Percentiles rank a stretch among this genome's conserved stretches.
phyloP scores from a whole-genome alignment of 2,113 vertebrate genomes.

The Hymenochirus boettgeri region DNA sequence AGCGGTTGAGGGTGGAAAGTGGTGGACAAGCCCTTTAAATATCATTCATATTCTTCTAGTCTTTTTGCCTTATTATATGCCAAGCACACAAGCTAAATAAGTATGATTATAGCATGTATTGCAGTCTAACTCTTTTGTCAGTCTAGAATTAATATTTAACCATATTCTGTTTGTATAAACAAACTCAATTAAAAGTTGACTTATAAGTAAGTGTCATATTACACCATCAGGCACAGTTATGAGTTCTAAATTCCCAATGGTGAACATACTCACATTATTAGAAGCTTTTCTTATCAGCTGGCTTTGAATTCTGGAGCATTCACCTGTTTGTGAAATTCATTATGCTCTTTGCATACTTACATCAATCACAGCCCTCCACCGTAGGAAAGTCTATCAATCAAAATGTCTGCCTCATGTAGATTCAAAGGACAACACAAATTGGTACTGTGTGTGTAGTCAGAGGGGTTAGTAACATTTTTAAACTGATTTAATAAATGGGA shows the following conservation, averaged over 20 bases:
- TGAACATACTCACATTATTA: slow-evolving; percentile 50
- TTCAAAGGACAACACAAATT: slow-evolving; percentile 43
- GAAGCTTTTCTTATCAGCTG: slow-evolving; percentile 48
- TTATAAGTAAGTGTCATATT: too few relatives aligned
- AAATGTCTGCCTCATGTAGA: slow-evolving; percentile 33
- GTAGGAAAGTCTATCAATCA: slow-evolving; percentile 41
- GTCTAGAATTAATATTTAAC: too few relatives aligned
- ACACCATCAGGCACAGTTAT: slow-evolving; percentile 14
- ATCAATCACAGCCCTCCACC: slow-evolving; percentile 23
- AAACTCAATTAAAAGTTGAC: too few relatives aligned
- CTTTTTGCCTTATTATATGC: too few relatives aligned
- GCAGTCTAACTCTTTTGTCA: too few relatives aligned
- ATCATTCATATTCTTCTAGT: too few relatives aligned
- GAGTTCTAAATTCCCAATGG: slow-evolving; percentile 37
- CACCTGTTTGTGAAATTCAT: slow-evolving; percentile 46
- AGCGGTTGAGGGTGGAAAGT: too few relatives aligned
- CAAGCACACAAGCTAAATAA: too few relatives aligned
- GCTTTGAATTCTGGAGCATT: slow-evolving; percentile 40
- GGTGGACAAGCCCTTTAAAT: too few relatives aligned
- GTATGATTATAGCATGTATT: too few relatives aligned
- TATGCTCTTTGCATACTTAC: slow-evolving; percentile 36
- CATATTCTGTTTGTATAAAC: too few relatives aligned
- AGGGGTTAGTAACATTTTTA: slow-evolving; percentile 39
- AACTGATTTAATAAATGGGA: slow-evolving; percentile 40
- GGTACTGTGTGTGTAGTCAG: slow-evolving; percentile 24